Conservation (phyloP, 2,113 vertebrate species). For the Turnix velox region DNA sequence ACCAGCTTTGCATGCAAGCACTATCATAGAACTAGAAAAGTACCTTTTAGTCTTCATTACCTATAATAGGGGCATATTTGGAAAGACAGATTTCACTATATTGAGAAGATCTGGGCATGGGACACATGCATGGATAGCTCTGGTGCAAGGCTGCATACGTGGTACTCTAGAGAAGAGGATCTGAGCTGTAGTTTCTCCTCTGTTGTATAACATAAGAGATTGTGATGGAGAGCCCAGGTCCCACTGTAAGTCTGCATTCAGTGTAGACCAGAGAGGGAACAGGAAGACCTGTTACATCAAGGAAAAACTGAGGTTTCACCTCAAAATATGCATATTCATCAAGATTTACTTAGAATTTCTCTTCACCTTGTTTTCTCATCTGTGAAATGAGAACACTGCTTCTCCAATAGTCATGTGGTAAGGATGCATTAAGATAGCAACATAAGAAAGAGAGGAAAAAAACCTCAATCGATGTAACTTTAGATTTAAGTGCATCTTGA, state of each 20-base stretch:
- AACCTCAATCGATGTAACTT: neutral
- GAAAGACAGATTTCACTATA: neutral
- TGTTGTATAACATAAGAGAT: neutral
- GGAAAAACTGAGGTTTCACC: neutral
- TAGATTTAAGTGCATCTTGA: neutral
- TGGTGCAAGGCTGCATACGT: neutral
- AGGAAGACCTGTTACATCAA: neutral
- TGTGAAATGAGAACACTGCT: neutral
- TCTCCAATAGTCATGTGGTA: neutral
- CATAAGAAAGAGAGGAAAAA: neutral
- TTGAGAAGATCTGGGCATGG: neutral
- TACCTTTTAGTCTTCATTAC: neutral
- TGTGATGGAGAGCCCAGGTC: neutral
- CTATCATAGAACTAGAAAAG: neutral
- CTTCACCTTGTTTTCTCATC: neutral
- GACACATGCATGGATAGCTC: neutral
- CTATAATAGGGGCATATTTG: neutral
- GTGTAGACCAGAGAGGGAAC: neutral
- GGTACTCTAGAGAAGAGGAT: neutral
- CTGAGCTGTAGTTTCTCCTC: neutral
- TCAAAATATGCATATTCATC: neutral
- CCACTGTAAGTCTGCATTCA: neutral
- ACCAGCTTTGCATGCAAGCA: neutral
- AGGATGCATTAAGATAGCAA: neutral
- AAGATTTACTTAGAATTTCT: neutral